These are phyloP conservation scores for Ciconia maguari DNA, from an alignment of 2,113 vertebrate species.

Conservation along the genomic window DNA sequence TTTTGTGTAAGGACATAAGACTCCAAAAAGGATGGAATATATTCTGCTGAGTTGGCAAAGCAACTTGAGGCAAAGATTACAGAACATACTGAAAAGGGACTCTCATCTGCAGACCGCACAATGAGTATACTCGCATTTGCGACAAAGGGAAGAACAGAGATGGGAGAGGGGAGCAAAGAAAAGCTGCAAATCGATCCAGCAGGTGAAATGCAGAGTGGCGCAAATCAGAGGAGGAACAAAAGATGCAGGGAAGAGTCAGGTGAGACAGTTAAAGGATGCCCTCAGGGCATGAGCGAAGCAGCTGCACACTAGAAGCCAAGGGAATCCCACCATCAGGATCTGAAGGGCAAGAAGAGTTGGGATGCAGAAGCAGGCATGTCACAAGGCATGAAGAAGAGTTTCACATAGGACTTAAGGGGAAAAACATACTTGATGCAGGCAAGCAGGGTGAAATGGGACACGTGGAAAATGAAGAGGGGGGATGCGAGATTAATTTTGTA, in stretches of 20 bases:
- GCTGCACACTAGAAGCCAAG: neutral
- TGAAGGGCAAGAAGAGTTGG: neutral
- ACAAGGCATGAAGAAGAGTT: neutral
- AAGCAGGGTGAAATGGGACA: neutral
- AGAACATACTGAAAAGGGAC: neutral
- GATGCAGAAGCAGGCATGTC: neutral
- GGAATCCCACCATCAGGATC: neutral
- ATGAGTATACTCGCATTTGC: neutral
- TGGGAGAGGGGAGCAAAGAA: neutral
- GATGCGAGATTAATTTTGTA: neutral
- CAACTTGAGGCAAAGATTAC: neutral
- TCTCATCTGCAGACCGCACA: neutral
- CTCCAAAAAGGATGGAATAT: neutral
- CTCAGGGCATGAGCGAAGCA: neutral
- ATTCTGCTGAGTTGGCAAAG: constrained; percentile 6
- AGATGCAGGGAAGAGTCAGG: neutral
- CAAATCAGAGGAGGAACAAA: neutral
- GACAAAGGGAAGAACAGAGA: neutral
- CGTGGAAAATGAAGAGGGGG: fast-evolving
- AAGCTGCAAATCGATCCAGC: neutral
- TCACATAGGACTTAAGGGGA: neutral
- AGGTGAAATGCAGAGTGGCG: neutral
- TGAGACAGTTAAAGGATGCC: neutral
- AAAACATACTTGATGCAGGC: neutral
- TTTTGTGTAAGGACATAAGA: neutral